Evolutionary conservation across 1,140 invertebrate genomes (phyloP).

Genomic region (Anadara kagoshimensis): DNA sequence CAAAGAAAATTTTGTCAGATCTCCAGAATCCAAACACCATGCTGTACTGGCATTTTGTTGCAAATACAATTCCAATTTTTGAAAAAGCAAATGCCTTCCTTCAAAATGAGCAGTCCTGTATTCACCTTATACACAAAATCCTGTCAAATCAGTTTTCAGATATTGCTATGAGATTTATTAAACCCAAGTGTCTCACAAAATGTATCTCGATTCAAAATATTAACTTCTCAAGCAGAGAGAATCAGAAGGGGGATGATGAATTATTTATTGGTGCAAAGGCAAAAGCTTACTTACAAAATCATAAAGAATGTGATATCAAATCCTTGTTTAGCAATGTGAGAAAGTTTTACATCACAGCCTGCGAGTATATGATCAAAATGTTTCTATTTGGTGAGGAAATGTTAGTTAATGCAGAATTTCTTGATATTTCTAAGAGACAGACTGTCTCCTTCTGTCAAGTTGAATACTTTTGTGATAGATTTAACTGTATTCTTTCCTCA

Average conservation of each 20-base stretch:
- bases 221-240: background rate
- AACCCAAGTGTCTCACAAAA: background rate
- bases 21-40: background rate
- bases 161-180: background rate
- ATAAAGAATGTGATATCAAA: background rate
- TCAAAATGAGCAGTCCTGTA: background rate
- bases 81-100: too few relatives aligned
- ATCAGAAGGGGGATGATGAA: too few relatives aligned
- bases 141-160: background rate
- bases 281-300: background rate
- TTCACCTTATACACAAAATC: background rate
- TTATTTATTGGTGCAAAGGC: background rate
- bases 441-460: background rate
- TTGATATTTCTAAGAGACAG: background rate
- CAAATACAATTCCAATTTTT: background rate
- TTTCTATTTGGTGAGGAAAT: background rate
- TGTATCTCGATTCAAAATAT: background rate
- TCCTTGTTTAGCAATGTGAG: background rate
- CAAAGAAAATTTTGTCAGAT: slow-evolving; percentile 2
- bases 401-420: background rate
- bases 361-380: too few relatives aligned
- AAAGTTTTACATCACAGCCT: background rate
- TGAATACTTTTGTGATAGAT: background rate
- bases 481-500: background rate
- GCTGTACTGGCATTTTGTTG: background rate